A percentile compares a stretch with the other conserved stretches of the same genome.
phyloP scores from a whole-genome alignment of 2,797 vertebrate species.

The Clarias laeviceps region DNA sequence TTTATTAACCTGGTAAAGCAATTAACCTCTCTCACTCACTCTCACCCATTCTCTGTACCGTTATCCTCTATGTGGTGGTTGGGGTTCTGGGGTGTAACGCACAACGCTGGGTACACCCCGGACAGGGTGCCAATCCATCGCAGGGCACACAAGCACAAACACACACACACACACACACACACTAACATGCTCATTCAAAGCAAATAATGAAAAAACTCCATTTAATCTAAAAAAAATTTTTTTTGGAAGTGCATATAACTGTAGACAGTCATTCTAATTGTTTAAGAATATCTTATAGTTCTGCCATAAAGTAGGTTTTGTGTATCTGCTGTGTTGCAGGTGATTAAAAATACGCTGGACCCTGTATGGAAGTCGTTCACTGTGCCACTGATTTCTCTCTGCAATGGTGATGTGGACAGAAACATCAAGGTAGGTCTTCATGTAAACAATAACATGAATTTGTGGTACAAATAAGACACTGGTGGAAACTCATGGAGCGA shows the following conservation, averaged over 20 bases:
- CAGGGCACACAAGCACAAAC: too few relatives aligned
- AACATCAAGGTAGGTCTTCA: constrained; percentile 84
- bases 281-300: neutral
- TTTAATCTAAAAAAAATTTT: neutral
- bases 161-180: too few relatives aligned
- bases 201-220: neutral
- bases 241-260: neutral
- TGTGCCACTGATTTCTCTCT: constrained; percentile 92
- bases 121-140: too few relatives aligned
- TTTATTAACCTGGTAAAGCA: neutral
- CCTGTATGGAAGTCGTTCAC: constrained; percentile 94
- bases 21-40: neutral
- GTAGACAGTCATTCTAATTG: neutral
- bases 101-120: too few relatives aligned
- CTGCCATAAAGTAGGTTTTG: neutral
- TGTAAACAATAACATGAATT: neutral
- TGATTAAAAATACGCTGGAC: constrained; percentile 97
- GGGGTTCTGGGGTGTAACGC: too few relatives aligned
- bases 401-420: constrained; percentile 91
- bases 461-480: neutral
- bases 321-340: constrained; percentile 70
- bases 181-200: too few relatives aligned
- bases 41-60: too few relatives aligned
- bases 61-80: too few relatives aligned
- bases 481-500: too few relatives aligned